Conservation (phyloP, 1,140 invertebrate genomes). For the Chymomyza costata region DNA sequence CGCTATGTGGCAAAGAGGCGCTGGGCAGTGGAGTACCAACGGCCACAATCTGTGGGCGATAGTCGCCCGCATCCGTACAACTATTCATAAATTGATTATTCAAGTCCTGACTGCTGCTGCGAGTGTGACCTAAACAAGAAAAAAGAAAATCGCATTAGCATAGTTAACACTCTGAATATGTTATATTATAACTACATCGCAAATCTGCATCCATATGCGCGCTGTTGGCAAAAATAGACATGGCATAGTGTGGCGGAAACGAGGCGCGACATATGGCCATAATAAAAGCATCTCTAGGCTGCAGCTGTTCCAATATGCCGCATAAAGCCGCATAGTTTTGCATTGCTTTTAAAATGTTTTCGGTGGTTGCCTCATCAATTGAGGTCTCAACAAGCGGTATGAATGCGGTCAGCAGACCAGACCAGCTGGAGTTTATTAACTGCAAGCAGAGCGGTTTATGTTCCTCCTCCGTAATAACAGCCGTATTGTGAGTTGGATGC, state of each 20-base stretch:
- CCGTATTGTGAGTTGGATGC: slow-evolving; percentile 70
- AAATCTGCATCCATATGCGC: slow-evolving; percentile 61
- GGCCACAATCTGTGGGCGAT: slow-evolving; percentile 93
- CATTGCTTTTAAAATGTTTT: slow-evolving; percentile 93
- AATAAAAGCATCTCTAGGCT: slow-evolving; percentile 92
- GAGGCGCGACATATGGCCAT: slow-evolving; percentile 96
- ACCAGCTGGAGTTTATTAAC: slow-evolving; percentile 96
- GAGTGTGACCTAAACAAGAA: slow-evolving; percentile 58
- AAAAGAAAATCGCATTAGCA: neutral
- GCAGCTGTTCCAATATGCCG: slow-evolving; percentile 83
- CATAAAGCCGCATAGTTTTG: slow-evolving; percentile 90
- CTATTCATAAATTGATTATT: slow-evolving; percentile 77
- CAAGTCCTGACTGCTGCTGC: slow-evolving; percentile 76
- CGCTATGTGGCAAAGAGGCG: slow-evolving; percentile 82
- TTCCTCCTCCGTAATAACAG: slow-evolving; percentile 77
- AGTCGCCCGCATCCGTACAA: slow-evolving; percentile 79
- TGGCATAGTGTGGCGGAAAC: slow-evolving; percentile 94
- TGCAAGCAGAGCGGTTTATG: slow-evolving; percentile 81
- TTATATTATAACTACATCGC: slow-evolving; percentile 50
- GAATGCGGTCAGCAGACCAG: slow-evolving; percentile 92
- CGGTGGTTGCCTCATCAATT: slow-evolving; percentile 92
- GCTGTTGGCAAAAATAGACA: slow-evolving; percentile 83
- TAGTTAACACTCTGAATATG: neutral
- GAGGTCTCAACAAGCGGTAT: slow-evolving; percentile 95
- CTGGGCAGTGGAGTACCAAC: slow-evolving; percentile 94